Evolutionary conservation across 2,113 vertebrate genomes (phyloP).

Genomic region (Vicugna pacos): DNA sequence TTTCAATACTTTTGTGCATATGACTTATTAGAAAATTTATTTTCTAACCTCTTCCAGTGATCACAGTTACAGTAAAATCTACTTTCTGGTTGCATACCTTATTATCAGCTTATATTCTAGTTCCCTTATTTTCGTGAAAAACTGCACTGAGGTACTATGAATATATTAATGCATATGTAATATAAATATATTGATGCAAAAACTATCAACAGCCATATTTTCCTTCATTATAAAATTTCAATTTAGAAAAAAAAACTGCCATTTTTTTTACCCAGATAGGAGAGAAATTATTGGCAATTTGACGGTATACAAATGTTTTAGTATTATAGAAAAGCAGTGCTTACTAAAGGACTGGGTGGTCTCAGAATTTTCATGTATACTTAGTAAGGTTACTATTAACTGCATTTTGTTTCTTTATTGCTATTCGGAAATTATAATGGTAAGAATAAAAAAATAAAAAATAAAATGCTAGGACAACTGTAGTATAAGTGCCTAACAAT

Average conservation of each 20-base stretch:
- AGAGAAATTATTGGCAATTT: background rate
- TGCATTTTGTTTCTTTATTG: background rate
- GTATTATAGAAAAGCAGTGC: background rate
- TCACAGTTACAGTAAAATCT: background rate
- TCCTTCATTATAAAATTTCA: constrained; percentile 60
- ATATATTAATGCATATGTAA: background rate
- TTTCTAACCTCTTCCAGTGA: background rate
- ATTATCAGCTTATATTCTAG: constrained; percentile 11
- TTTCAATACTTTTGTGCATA: background rate
- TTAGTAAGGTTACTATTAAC: background rate
- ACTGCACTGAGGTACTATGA: background rate
- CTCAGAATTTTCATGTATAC: background rate
- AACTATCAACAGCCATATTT: background rate
- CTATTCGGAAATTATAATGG: background rate
- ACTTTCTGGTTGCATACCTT: background rate
- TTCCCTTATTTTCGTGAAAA: background rate
- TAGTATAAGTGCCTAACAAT: background rate
- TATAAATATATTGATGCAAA: background rate
- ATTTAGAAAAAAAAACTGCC: background rate
- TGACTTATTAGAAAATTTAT: constrained; percentile 39
- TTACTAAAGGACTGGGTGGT: background rate
- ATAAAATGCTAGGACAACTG: background rate
- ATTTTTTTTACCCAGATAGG: background rate
- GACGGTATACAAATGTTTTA: background rate
- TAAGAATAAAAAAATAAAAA: background rate